phyloP scores from a whole-genome alignment of 1,140 invertebrate genomes.

The Mamestra configurata region DNA sequence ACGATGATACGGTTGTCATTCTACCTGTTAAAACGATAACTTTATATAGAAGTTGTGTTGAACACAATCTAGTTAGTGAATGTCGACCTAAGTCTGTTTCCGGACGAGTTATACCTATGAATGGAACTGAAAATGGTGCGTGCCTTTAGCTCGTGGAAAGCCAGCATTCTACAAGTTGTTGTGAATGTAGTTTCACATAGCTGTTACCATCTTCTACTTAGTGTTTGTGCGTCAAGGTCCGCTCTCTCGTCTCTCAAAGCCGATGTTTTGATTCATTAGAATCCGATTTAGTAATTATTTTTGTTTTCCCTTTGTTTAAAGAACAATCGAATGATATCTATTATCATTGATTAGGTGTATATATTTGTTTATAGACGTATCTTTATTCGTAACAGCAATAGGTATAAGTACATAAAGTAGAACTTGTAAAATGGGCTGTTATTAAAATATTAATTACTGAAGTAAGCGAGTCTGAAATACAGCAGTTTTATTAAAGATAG shows the following conservation, averaged over 20 bases:
- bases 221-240: background rate
- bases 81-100: background rate
- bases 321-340: background rate
- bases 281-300: background rate
- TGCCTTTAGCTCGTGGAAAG: slow-evolving; percentile 3
- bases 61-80: slow-evolving; percentile 2
- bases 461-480: too few relatives aligned
- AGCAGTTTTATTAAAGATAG: too few relatives aligned
- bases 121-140: background rate
- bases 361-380: too few relatives aligned
- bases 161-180: background rate
- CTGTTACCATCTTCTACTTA: background rate
- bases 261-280: background rate
- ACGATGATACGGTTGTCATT: background rate
- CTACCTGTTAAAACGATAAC: background rate
- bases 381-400: too few relatives aligned
- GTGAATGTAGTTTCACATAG: slow-evolving; percentile 12
- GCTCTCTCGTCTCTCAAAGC: background rate
- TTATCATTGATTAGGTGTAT: too few relatives aligned
- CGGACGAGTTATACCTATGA: slow-evolving; percentile 1
- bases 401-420: too few relatives aligned
- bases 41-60: background rate
- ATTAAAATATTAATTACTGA: too few relatives aligned
- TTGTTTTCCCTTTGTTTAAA: slow-evolving; percentile 2
- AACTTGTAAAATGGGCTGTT: too few relatives aligned